Base-by-base conservation (phyloP, 2,113 vertebrate species). In the Microtus richardsoni region DNA sequence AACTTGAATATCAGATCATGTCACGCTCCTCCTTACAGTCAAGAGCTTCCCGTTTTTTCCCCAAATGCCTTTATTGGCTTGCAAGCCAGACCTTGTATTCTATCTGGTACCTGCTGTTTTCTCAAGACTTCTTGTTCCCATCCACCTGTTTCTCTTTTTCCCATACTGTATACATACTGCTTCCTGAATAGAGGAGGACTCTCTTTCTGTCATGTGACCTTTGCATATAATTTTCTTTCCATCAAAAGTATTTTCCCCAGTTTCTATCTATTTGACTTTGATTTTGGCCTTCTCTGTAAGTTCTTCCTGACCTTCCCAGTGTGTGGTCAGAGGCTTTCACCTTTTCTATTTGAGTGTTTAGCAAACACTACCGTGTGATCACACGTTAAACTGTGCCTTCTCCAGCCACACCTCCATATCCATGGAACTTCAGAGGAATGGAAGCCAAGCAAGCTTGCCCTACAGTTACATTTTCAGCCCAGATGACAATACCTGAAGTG, bases 191-290 rank as follows among this genome's bases (percentile, higher is more conserved):
- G 82, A 2, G 26, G 54, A 36, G 26, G 28, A 3, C 33, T 3
- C 26, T 21, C 58, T 28, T 6, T 44, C 16, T 8, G 9, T 30
- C 77, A 4, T 11, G 6, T 13, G 60, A 80, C 62, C 68, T 95
- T 64, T 54, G 21, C 5, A 26, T 1, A 0, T 24, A 19, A 11
- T 24, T 92, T 91, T 90, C n/a, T 68, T 70, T 80, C 70, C 44
- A 36, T 77, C 58, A 33, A 24, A 9, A 30, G 17, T 26, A n/a
- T 64, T 88, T 91, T 71, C 12, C 47, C 62, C n/a, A 74, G 70
- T 28, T 11, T 62, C 58, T 44, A 44, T 30, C 54, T 95, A 74
- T 85, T 49, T 92, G 89, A 21, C 86, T 79, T 92, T 44, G 54
- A 68, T 47, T 26, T 75, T 49, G 36, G 52, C 47, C 86, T 78